Percentiles rank a stretch among this genome's conserved stretches.
phyloP scores from a whole-genome alignment of 2,113 vertebrate species.

The Sander lucioperca region DNA sequence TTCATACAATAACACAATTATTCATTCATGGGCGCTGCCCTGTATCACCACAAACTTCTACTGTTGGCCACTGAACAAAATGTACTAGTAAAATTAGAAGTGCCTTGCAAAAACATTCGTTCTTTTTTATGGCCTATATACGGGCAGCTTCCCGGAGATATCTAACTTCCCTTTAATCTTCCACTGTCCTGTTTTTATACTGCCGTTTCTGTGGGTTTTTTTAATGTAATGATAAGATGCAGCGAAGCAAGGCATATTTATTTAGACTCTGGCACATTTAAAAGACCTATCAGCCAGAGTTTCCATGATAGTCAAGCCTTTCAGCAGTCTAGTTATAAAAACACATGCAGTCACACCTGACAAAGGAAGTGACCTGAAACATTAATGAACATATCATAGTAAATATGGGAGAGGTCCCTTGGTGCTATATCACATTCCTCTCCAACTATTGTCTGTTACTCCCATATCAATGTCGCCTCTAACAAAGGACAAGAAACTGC shows the following conservation, averaged over 20 bases:
- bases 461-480: constrained; percentile 53
- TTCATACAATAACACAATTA: background rate
- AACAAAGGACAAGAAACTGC: constrained; percentile 45
- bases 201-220: background rate
- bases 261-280: background rate
- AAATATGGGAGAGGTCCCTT: constrained; percentile 56
- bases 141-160: background rate
- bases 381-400: constrained; percentile 63
- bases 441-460: constrained; percentile 13
- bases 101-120: no score
- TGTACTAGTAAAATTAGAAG: no score
- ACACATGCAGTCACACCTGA: constrained; percentile 18
- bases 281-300: background rate
- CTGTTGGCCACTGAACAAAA: background rate
- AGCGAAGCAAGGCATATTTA: background rate
- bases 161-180: background rate
- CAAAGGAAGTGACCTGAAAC: constrained; percentile 50
- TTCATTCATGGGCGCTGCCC: background rate
- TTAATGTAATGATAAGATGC: background rate
- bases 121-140: background rate
- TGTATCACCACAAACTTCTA: background rate
- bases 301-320: background rate
- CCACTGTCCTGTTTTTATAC: background rate
- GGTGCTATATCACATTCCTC: constrained; percentile 45
- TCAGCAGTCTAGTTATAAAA: constrained; percentile 12